Evolutionary conservation across 2,797 vertebrate species (phyloP), one percentile per base, ranked within the genome.

Genomic region (Micromesistius poutassou): DNA sequence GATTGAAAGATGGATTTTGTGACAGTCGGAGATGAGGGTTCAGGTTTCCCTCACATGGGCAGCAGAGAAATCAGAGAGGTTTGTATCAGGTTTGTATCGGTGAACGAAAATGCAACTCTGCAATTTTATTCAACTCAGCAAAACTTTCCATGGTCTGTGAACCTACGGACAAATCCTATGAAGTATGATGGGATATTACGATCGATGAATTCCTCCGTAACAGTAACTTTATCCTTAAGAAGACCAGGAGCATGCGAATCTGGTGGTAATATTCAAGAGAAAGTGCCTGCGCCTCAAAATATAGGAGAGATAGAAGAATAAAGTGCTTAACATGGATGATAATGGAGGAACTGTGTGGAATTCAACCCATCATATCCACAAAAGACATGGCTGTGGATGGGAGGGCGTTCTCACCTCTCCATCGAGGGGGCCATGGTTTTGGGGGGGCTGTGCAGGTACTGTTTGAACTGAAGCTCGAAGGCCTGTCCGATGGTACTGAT

Each of bases 401-500:
- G 30, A 5, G 12, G 68, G 14, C 14, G 7, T 9, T n/a, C 86
- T 89, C 90, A 99, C 98, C 96, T 96, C 79, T 98, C 97, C 0
- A 91, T 84, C 2, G 95, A 93, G 2, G 95, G 93, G 1, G 91
- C 85, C 77, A 93, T 93, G 76, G 91, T 94, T 91, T 96, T 96
- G 71, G 97, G 96, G 7, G 98, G 97, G 82, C 96, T 98, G 92
- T 98, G 97, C 3, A 98, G 94, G 81, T 98, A 97, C 89, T 98
- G 97, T 84, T 97, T 99, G 92, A 99, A 99, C 89, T 98, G 96
- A 80, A 99, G 93, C 92, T 99, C 98, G 0, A 99, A 99, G 80
- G 98, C 98, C 85, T 99, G 98, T 73, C 98, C 98, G 25, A 99
- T 96, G 0, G 98, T 99, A 83, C 95, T 97, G 95, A 99, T 98